phyloP scores from a whole-genome alignment of 2,888 invertebrate genomes.

The Lathronympha strigana region DNA sequence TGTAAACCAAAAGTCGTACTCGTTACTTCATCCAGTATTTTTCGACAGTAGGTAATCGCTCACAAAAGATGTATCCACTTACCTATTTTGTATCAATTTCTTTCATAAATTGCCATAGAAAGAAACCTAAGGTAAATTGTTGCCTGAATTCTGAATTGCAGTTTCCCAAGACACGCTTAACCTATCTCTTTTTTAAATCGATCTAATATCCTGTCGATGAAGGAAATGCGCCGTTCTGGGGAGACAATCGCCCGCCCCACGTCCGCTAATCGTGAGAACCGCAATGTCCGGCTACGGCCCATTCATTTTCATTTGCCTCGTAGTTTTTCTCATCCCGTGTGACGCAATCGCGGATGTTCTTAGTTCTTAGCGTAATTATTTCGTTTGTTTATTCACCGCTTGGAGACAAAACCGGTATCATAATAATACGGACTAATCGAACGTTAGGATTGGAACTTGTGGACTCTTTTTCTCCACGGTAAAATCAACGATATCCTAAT shows the following conservation, averaged over 20 bases:
- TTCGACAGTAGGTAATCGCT: too few relatives aligned
- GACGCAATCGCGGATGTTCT: slow-evolving; percentile 76
- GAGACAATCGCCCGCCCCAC: slow-evolving; percentile 20
- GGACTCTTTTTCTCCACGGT: neutral
- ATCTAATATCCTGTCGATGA: slow-evolving; percentile 33
- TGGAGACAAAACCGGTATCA: slow-evolving; percentile 37
- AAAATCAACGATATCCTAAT: slow-evolving; percentile 12
- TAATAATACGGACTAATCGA: slow-evolving; percentile 27
- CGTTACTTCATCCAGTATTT: too few relatives aligned
- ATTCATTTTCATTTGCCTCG: slow-evolving; percentile 73
- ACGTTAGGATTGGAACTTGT: slow-evolving; percentile 8
- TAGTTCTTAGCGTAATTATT: slow-evolving; percentile 54
- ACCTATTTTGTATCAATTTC: neutral
- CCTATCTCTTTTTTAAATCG: neutral
- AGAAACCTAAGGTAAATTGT: neutral
- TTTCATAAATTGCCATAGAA: neutral
- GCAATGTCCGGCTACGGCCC: slow-evolving; percentile 74
- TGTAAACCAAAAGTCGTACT: too few relatives aligned
- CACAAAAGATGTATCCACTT: too few relatives aligned
- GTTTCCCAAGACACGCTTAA: slow-evolving; percentile 2
- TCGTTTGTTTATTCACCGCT: slow-evolving; percentile 49
- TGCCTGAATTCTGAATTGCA: neutral
- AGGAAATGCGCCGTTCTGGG: slow-evolving; percentile 33
- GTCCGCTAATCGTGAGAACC: slow-evolving; percentile 70
- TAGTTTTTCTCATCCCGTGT: slow-evolving; percentile 73